Conservation (phyloP, 2,797 vertebrate genomes). For the Anniella stebbinsi region DNA sequence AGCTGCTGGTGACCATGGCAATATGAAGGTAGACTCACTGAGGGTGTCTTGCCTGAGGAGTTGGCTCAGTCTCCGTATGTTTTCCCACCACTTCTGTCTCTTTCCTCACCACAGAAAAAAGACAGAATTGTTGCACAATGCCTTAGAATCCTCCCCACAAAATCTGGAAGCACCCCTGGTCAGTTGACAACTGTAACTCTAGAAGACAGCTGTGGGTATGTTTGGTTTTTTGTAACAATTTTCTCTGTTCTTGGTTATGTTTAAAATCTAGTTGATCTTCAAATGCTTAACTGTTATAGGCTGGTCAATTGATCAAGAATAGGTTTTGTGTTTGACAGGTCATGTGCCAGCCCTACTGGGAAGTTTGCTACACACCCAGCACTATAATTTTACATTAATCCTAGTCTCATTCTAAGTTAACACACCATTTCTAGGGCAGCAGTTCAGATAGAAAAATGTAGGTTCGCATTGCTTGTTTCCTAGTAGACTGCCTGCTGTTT, state of each 20-base stretch:
- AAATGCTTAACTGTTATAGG: not conserved
- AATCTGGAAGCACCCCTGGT: too few species aligned
- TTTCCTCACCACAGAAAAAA: too few species aligned
- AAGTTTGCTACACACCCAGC: not conserved
- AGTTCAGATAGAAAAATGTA: not conserved
- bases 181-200: not conserved
- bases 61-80: too few species aligned
- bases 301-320: not conserved
- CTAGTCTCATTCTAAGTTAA: not conserved
- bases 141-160: too few species aligned
- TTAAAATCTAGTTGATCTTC: not conserved
- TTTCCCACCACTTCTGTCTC: too few species aligned
- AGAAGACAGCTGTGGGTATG: not conserved
- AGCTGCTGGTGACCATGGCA: too few species aligned
- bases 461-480: not conserved
- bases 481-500: accelerated
- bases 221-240: not conserved
- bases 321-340: not conserved
- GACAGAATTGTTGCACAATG: too few species aligned
- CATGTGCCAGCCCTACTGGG: not conserved
- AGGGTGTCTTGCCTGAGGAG: too few species aligned
- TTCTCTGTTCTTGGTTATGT: not conserved
- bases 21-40: too few species aligned
- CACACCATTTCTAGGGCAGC: not conserved
- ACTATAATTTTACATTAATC: not conserved